These are phyloP conservation scores for Muraenolepis orangiensis DNA, from an alignment of 2,797 vertebrate genomes.

Conservation along the genomic window DNA sequence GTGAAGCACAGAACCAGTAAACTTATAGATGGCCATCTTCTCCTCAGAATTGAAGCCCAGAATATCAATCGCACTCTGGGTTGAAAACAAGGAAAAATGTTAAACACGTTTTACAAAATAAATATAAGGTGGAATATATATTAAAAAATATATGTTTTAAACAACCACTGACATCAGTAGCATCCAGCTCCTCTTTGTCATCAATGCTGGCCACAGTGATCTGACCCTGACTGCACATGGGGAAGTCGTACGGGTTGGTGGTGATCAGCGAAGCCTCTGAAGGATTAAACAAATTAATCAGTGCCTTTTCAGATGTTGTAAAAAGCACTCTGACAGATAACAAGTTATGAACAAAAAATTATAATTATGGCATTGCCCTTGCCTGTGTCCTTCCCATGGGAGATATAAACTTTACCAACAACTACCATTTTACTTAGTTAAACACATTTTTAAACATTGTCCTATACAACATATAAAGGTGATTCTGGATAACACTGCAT, in stretches of 20 bases:
- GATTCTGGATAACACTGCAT: not conserved
- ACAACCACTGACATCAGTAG: not conserved
- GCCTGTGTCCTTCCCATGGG: not conserved
- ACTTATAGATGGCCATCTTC: not conserved
- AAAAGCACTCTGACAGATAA: not conserved
- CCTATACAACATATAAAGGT: not conserved
- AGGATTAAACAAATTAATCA: slow-evolving; percentile 9
- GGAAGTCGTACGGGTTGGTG: slow-evolving; percentile 77
- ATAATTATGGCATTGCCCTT: too few relatives aligned
- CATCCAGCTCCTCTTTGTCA: slow-evolving; percentile 78
- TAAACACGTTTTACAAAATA: not conserved
- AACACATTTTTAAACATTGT: not conserved
- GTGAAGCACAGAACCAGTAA: slow-evolving; percentile 1
- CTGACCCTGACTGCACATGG: slow-evolving; percentile 80
- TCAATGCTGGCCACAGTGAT: slow-evolving; percentile 75
- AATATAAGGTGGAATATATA: too few relatives aligned
- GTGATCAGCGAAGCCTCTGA: slow-evolving; percentile 67
- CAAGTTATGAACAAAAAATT: too few relatives aligned
- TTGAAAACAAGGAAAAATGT: not conserved
- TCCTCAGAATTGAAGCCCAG: slow-evolving; percentile 29
- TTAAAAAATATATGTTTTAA: not conserved
- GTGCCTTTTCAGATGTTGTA: not conserved
- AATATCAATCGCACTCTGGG: not conserved
- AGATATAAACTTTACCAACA: not conserved
- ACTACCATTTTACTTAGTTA: not conserved